These are phyloP conservation scores for Ginglymostoma cirratum DNA, from an alignment of 2,113 vertebrate genomes.

Conservation along the genomic window DNA sequence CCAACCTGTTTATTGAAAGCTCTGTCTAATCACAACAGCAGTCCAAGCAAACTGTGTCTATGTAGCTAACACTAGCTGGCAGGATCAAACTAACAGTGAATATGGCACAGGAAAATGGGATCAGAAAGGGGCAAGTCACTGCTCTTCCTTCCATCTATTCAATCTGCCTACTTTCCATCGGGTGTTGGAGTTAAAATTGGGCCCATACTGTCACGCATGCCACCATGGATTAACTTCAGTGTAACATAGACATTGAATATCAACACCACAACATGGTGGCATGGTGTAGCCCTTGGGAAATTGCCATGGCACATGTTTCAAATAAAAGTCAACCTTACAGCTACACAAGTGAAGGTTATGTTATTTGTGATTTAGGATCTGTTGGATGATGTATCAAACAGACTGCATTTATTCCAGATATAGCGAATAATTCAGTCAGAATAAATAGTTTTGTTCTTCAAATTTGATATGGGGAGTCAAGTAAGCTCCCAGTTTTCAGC, in stretches of 20 bases:
- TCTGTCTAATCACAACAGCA: not conserved
- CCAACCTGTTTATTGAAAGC: not conserved
- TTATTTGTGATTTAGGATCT: not conserved
- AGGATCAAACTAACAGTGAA: not conserved
- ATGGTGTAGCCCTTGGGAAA: not conserved
- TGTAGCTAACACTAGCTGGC: not conserved
- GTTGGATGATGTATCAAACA: not conserved
- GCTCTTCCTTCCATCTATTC: not conserved
- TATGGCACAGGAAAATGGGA: not conserved
- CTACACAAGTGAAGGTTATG: not conserved
- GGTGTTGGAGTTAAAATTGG: not conserved
- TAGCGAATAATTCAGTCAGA: not conserved
- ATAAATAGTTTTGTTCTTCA: not conserved
- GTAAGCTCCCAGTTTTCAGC: not conserved
- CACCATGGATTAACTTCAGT: not conserved
- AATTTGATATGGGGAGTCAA: not conserved
- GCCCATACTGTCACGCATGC: not conserved
- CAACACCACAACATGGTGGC: not conserved
- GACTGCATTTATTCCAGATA: not conserved
- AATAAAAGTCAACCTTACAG: not conserved
- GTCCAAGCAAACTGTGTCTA: not conserved
- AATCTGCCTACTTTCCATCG: not conserved
- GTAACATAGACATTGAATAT: not conserved
- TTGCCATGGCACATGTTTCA: not conserved
- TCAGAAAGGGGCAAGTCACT: not conserved